Percentiles rank a stretch among this genome's conserved stretches.
phyloP scores from a whole-genome alignment of 1,140 invertebrate species.

The Tachypleus tridentatus region DNA sequence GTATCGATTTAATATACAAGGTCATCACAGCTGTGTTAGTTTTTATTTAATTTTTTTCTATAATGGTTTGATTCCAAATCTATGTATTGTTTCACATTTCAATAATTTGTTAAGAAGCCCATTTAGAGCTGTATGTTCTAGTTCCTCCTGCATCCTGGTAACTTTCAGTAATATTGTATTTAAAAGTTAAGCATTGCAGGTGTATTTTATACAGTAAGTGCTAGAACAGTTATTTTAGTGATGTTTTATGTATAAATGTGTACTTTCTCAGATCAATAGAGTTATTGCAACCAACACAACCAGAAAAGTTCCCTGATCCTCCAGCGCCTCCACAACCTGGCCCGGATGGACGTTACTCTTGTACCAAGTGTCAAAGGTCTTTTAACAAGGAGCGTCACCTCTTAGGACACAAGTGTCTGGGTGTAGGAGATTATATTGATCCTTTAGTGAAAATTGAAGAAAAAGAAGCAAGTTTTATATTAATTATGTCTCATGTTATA shows the following conservation, averaged over 20 bases:
- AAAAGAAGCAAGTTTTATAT: too few relatives aligned
- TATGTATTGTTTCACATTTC: too few relatives aligned
- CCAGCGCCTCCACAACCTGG: neutral
- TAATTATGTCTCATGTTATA: too few relatives aligned
- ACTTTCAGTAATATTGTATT: too few relatives aligned
- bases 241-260: neutral
- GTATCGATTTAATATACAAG: too few relatives aligned
- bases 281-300: neutral
- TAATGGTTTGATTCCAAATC: too few relatives aligned
- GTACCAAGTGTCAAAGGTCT: neutral
- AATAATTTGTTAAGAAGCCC: too few relatives aligned
- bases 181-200: too few relatives aligned
- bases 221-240: neutral
- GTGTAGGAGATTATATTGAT: constrained; percentile 1
- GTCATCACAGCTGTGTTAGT: too few relatives aligned
- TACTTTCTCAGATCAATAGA: neutral
- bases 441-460: constrained; percentile 23
- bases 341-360: neutral
- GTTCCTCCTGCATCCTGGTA: too few relatives aligned
- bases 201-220: neutral
- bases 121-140: too few relatives aligned
- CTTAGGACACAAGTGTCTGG: neutral
- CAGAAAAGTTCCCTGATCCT: neutral
- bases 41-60: too few relatives aligned
- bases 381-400: constrained; percentile 1